Evolutionary conservation across 2,888 invertebrate genomes (phyloP).

Genomic region (Cyaniris semiargus): DNA sequence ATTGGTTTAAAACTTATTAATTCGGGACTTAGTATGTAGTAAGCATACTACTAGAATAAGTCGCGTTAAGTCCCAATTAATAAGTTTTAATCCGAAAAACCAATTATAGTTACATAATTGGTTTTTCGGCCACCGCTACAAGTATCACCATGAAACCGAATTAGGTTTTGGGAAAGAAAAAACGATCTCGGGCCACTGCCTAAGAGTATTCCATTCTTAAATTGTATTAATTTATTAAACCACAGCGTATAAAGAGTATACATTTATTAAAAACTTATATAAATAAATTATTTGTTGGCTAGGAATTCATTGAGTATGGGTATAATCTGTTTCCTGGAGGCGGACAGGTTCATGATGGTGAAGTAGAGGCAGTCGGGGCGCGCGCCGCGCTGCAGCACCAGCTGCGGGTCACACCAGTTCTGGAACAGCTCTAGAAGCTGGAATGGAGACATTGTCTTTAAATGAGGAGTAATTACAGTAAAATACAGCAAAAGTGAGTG

Average conservation of each 20-base stretch:
- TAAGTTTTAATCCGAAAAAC: no score
- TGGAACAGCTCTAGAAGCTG: conserved; percentile 59
- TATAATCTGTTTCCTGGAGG: conserved; percentile 85
- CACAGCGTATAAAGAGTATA: conserved; percentile 11
- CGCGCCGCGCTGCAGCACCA: conserved; percentile 57
- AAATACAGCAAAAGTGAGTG: no score
- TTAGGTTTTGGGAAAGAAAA: no score
- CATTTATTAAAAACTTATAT: conserved; percentile 15
- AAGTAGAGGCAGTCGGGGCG: conserved; percentile 73
- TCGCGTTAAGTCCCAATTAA: no score
- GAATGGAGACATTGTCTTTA: conserved; percentile 14
- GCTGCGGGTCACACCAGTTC: conserved; percentile 53
- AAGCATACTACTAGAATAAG: no score
- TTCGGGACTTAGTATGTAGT: no score
- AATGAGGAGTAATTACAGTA: no score
- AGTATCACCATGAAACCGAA: no score
- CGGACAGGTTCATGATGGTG: conserved; percentile 79
- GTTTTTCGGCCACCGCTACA: no score
- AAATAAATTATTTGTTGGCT: conserved; percentile 39
- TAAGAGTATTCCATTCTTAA: not conserved
- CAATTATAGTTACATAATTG: no score
- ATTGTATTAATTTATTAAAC: not conserved
- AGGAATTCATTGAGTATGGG: conserved; percentile 80
- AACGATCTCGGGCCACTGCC: no score
- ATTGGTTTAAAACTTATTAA: no score